phyloP scores from a whole-genome alignment of 1,140 invertebrate species.

The Ceratina calcarata region DNA sequence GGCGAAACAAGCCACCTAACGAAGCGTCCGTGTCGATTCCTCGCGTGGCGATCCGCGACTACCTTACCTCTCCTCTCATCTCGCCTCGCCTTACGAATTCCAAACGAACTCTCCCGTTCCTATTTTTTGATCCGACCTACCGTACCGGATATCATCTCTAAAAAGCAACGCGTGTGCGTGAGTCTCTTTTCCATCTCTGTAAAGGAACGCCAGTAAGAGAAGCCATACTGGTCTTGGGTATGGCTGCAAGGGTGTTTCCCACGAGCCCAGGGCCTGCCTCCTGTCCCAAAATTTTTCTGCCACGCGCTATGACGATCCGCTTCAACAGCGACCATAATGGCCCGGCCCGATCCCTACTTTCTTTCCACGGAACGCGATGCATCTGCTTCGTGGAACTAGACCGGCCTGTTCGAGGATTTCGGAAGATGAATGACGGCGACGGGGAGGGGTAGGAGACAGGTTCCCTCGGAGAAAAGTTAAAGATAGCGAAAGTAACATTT shows the following conservation, averaged over 20 bases:
- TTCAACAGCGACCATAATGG: constrained; percentile 60
- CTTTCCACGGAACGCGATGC: constrained; percentile 3
- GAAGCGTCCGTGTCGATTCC: constrained; percentile 69
- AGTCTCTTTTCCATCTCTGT: no score
- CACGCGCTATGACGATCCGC: constrained; percentile 55
- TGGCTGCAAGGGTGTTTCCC: constrained; percentile 78
- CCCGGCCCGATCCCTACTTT: constrained; percentile 36
- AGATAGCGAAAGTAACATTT: not conserved
- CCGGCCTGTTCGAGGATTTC: not conserved
- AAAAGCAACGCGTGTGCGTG: not conserved
- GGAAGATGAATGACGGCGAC: no score
- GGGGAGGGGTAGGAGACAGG: not conserved
- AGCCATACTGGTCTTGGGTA: constrained; percentile 74
- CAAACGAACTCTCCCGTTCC: constrained; percentile 60
- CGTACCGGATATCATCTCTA: constrained; percentile 32
- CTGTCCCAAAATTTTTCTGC: constrained; percentile 39
- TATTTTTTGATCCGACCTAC: constrained; percentile 58
- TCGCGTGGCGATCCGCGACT: constrained; percentile 71
- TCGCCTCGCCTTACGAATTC: constrained; percentile 61
- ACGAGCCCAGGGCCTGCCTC: constrained; percentile 69
- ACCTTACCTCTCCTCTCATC: constrained; percentile 64
- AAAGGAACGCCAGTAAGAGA: constrained; percentile 4
- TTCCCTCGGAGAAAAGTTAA: not conserved
- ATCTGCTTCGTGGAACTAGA: constrained; percentile 15
- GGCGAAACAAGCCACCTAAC: constrained; percentile 63